These are phyloP conservation scores for Gopherus flavomarginatus DNA, from an alignment of 2,113 vertebrate genomes.

Conservation along the genomic window DNA sequence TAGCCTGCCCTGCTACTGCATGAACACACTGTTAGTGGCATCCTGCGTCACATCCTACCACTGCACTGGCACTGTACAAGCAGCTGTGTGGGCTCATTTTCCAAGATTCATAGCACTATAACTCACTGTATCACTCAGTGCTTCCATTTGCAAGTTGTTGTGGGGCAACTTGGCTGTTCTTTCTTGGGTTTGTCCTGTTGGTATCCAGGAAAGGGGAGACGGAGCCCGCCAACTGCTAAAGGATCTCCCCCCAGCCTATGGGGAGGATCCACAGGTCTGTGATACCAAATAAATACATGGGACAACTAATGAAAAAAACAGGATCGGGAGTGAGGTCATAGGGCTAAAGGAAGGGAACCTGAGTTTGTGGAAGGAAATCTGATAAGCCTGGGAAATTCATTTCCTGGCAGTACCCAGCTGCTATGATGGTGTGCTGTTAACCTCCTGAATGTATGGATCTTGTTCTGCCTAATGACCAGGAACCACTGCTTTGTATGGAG, in stretches of 20 bases:
- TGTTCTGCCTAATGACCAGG: not conserved
- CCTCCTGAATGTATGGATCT: not conserved
- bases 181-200: not conserved
- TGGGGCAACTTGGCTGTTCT: not conserved
- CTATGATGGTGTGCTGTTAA: not conserved
- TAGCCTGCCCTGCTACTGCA: not conserved
- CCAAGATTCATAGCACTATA: not conserved
- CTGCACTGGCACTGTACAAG: not conserved
- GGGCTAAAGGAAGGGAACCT: no score
- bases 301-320: no score
- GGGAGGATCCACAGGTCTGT: no score
- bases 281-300: no score
- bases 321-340: no score
- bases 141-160: no score
- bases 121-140: no score
- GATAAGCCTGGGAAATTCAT: not conserved
- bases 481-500: not conserved
- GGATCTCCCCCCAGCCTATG: no score
- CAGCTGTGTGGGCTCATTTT: not conserved
- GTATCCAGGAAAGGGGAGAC: no score
- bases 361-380: not conserved
- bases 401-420: not conserved
- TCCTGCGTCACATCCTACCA: not conserved
- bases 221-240: no score
- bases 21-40: not conserved